phyloP scores from a whole-genome alignment of 2,113 vertebrate species.

The human region DNA sequence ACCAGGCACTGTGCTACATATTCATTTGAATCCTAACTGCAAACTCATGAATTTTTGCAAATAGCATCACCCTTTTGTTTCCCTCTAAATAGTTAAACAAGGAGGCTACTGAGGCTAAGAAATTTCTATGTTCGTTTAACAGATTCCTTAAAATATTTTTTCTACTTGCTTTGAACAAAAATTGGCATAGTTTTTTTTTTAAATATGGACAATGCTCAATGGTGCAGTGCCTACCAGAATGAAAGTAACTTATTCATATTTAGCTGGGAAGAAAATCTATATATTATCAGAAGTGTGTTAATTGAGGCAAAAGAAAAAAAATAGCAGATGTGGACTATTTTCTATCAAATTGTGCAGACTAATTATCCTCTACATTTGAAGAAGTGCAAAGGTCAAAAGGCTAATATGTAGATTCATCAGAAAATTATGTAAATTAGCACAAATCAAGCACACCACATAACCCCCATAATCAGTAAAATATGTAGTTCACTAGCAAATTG shows the following conservation, averaged over 20 bases:
- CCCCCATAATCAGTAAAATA: constrained; percentile 61
- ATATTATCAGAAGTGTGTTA: constrained; percentile 20
- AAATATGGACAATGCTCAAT: background rate
- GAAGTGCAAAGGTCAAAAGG: constrained; percentile 74
- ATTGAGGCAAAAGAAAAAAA: constrained; percentile 47
- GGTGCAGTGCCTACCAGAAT: background rate
- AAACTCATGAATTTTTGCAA: background rate
- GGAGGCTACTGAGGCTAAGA: background rate
- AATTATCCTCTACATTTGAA: constrained; percentile 68
- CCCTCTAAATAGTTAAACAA: background rate
- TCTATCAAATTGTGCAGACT: constrained; percentile 50
- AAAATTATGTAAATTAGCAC: constrained; percentile 72
- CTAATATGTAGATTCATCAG: constrained; percentile 74
- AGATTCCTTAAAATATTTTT: background rate
- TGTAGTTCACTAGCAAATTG: constrained; percentile 37
- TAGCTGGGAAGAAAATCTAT: constrained; percentile 47
- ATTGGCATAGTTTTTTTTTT: background rate
- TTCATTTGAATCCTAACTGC: background rate
- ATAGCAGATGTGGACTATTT: constrained; percentile 30
- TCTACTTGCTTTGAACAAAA: constrained; percentile 24
- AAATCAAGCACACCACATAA: constrained; percentile 63
- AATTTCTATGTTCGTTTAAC: background rate
- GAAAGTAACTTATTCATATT: constrained; percentile 22
- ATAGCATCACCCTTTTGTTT: background rate
- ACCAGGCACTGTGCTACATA: background rate